Percentiles rank a stretch among this genome's conserved stretches.
These are phyloP conservation scores for Salvator merianae DNA, from an alignment of 2,113 vertebrate species.

Conservation along the genomic window DNA sequence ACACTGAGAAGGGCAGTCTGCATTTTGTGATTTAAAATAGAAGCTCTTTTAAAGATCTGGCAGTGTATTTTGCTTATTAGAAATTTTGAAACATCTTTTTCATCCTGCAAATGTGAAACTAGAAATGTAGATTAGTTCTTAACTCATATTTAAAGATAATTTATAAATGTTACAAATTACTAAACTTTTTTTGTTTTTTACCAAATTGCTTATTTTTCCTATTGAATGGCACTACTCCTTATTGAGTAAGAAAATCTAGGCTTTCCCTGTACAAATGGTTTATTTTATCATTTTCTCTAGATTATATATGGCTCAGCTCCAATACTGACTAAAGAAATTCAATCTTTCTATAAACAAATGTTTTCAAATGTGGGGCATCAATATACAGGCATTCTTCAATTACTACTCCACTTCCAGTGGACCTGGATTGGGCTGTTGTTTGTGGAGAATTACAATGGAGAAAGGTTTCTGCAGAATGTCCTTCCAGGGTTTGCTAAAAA, in stretches of 20 bases:
- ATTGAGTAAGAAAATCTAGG: background rate
- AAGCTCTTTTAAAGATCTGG: too few species aligned
- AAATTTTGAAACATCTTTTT: too few species aligned
- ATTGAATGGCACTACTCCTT: too few species aligned
- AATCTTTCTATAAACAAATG: background rate
- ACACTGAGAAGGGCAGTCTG: too few species aligned
- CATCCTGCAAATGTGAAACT: background rate
- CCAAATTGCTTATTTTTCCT: too few species aligned
- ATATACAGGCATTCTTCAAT: background rate
- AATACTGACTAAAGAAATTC: too few species aligned
- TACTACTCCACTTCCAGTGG: constrained; percentile 1
- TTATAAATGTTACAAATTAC: background rate
- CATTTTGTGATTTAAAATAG: too few species aligned
- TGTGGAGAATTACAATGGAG: background rate
- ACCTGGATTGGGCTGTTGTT: background rate
- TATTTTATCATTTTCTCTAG: too few species aligned
- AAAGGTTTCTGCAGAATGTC: background rate
- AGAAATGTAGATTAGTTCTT: background rate
- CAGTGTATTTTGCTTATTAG: background rate
- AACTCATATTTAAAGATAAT: too few species aligned
- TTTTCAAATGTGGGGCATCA: background rate
- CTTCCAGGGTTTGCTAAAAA: background rate
- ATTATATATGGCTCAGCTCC: too few species aligned
- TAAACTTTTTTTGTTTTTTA: background rate
- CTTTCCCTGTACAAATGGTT: background rate